These are phyloP conservation scores for Anomalospiza imberbis DNA, from an alignment of 2,797 vertebrate species.

Conservation along the genomic window DNA sequence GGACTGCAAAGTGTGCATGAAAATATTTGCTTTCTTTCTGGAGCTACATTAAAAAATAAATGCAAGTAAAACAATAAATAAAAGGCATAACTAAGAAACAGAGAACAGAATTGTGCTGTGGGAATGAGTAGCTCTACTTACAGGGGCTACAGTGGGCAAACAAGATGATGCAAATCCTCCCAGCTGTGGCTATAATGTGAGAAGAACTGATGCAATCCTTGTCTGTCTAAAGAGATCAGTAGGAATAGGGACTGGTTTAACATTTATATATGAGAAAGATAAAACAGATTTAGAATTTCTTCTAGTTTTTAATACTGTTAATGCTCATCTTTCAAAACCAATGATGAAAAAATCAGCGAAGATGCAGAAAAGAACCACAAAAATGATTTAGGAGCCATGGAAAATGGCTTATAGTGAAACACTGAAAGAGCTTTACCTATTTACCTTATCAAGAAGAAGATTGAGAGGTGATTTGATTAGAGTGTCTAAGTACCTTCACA, in stretches of 20 bases:
- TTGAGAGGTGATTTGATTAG: constrained; percentile 46
- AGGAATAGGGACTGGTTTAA: not conserved
- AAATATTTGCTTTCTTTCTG: not conserved
- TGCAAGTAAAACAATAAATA: not conserved
- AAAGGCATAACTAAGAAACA: not conserved
- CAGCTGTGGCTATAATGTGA: not conserved
- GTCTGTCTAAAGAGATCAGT: not conserved
- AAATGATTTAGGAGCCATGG: not conserved
- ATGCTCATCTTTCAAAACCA: not conserved
- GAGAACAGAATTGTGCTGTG: not conserved
- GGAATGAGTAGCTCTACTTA: not conserved
- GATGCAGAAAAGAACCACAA: constrained; percentile 1
- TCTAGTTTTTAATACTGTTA: not conserved
- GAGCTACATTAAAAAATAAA: not conserved
- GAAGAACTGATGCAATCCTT: not conserved
- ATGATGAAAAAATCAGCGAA: not conserved
- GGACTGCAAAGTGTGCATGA: not conserved
- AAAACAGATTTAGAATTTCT: not conserved
- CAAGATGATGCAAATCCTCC: not conserved
- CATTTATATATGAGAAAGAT: not conserved
- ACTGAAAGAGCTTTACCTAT: constrained; percentile 23
- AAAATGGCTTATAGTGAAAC: constrained; percentile 15
- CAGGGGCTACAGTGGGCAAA: not conserved
- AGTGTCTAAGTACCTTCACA: constrained; percentile 39
- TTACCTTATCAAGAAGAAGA: constrained; percentile 46